Evolutionary conservation across 1,140 invertebrate genomes (phyloP).

Genomic region (Drosophila rufa): DNA sequence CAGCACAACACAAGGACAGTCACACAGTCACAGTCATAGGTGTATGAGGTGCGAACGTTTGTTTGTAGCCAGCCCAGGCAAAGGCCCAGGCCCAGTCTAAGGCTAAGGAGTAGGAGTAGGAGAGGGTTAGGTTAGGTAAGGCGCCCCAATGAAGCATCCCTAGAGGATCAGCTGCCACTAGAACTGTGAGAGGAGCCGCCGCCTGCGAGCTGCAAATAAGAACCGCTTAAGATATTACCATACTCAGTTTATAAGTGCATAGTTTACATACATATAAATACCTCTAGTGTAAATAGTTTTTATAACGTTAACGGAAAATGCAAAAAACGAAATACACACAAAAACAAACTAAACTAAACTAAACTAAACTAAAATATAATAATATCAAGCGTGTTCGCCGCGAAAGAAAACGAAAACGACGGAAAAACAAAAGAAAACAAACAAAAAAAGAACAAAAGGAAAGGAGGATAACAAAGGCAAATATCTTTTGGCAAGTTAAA

Average conservation of each 20-base stretch:
- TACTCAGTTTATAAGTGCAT: slow-evolving; percentile 72
- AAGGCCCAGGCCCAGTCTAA: slow-evolving; percentile 12
- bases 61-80: slow-evolving; percentile 24
- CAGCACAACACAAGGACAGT: slow-evolving; percentile 6
- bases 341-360: slow-evolving; percentile 8
- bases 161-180: slow-evolving; percentile 7
- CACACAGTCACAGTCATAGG: background rate
- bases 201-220: slow-evolving; percentile 12
- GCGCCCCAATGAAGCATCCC: slow-evolving; percentile 4
- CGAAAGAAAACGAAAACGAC: background rate
- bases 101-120: background rate
- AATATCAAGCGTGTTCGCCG: slow-evolving; percentile 20
- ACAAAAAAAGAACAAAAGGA: background rate
- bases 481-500: background rate
- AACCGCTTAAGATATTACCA: slow-evolving; percentile 80
- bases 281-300: slow-evolving; percentile 58
- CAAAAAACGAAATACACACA: slow-evolving; percentile 39
- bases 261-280: slow-evolving; percentile 14
- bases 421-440: background rate
- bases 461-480: background rate
- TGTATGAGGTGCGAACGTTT: slow-evolving; percentile 24
- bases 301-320: slow-evolving; percentile 53
- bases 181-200: slow-evolving; percentile 18
- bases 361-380: slow-evolving; percentile 15
- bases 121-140: slow-evolving; percentile 7